Percentiles rank a stretch among this genome's conserved stretches.
Evolutionary conservation across 2,113 vertebrate genomes (phyloP).

Genomic region (Eolophus roseicapilla): DNA sequence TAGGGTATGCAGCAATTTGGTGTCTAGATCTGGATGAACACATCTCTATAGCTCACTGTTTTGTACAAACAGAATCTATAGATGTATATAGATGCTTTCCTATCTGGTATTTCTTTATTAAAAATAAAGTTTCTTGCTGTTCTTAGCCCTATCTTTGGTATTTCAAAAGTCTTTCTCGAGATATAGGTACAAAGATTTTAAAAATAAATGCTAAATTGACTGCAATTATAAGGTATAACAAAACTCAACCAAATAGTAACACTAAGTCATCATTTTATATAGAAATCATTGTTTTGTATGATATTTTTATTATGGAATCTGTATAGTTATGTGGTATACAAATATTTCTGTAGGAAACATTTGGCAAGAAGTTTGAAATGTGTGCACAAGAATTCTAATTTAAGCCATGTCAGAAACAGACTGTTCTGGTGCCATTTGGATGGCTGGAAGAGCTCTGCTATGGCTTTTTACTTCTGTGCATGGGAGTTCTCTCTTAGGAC

Average conservation of each 20-base stretch:
- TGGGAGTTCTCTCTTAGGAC: neutral
- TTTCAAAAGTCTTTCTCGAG: neutral
- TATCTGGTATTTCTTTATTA: neutral
- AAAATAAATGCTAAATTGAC: neutral
- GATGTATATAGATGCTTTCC: neutral
- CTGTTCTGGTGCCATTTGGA: neutral
- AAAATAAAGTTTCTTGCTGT: neutral
- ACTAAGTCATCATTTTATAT: neutral
- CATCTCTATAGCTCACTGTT: neutral
- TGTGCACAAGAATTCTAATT: neutral
- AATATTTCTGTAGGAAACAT: neutral
- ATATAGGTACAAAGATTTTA: neutral
- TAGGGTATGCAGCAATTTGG: neutral
- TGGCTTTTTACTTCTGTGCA: neutral
- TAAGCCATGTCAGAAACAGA: neutral
- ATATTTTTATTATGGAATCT: neutral
- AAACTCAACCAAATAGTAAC: neutral
- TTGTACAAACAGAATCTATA: neutral
- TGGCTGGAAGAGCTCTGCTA: neutral
- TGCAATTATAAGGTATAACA: neutral
- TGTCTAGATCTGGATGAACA: neutral
- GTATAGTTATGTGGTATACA: neutral
- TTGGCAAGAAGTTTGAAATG: neutral
- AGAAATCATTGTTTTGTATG: rapidly evolving
- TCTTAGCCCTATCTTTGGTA: neutral